A percentile compares a stretch with the other conserved stretches of the same genome.
These are phyloP conservation scores for Percopsis transmontana DNA, from an alignment of 2,113 vertebrate species.

Conservation along the genomic window DNA sequence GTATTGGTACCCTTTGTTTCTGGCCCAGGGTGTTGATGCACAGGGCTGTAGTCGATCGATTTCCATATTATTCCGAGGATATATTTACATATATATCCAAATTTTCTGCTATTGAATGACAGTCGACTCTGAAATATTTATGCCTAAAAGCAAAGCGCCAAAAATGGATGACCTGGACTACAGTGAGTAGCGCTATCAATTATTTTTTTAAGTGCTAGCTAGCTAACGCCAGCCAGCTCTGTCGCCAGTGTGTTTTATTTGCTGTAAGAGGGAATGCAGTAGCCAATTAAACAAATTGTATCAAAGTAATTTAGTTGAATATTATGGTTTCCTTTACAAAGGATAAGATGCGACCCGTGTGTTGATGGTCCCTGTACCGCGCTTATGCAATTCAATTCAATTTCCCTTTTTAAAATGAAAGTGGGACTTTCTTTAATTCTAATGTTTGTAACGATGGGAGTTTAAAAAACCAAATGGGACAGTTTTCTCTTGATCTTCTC, in stretches of 20 bases:
- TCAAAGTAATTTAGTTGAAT: no score
- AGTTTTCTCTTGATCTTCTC: no score
- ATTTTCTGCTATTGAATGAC: constrained; percentile 79
- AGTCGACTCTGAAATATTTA: constrained; percentile 83
- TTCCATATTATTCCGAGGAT: constrained; percentile 64
- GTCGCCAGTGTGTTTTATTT: background rate
- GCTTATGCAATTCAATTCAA: no score
- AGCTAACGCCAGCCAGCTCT: constrained; percentile 5
- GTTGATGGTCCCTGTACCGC: no score
- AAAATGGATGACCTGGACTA: constrained; percentile 87
- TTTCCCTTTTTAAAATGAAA: no score
- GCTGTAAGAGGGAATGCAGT: no score
- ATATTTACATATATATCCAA: constrained; percentile 80
- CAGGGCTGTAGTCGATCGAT: constrained; percentile 58
- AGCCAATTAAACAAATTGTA: no score
- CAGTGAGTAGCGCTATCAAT: constrained; percentile 70
- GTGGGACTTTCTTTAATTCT: no score
- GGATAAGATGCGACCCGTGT: no score
- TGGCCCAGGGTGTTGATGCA: constrained; percentile 60
- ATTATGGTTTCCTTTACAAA: no score
- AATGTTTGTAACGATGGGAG: no score
- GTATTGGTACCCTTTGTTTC: constrained; percentile 80
- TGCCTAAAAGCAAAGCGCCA: constrained; percentile 85
- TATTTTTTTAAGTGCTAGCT: background rate
- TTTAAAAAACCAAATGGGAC: no score